Base-by-base conservation (phyloP, 92 coral and sea anemone species). In the Scolanthus callimorphus region DNA sequence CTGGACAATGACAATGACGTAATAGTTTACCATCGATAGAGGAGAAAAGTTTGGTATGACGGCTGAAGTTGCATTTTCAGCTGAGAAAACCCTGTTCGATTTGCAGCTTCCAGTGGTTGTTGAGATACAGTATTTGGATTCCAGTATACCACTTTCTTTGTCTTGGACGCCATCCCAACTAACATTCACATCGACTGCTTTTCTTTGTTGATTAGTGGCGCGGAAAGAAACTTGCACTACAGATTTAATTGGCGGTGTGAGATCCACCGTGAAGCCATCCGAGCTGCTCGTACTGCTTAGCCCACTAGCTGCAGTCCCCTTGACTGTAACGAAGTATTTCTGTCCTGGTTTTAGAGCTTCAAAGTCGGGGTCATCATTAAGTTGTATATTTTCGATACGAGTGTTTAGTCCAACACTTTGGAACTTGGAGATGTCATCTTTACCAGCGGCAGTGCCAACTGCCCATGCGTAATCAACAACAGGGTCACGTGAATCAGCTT, bases 381-480 rank as follows among this genome's bases (percentile, higher is more conserved):
- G 72, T 58, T 84, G 44, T 25, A 67, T 71, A 58, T 25, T 68
- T 29, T 77, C 78, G 49, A 67, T 85, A 17, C 63, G 69, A 46
- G 83, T 62, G 15, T 46, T 56, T 60, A 77, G 74, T 2, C 96
- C 96, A 21, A 86, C 85, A 28, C 62, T 71, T 9, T 82, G 80
- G 53, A 83, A 92, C 39, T 79, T 71, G 70, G 80, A 50, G 39
- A 88, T 57, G 38, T 88, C 96, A 29, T 88, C 88, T 19, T 51
- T 44, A 11, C 70, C 85, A 21, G 56, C 56, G 27, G 53, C 31
- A 30, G 90, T 80, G 26, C 98, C 96, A 27, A 92, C 46, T n/a
- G 94, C 92, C 96, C 92, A 92, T 59, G 69, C 92, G 68, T 92
- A 92, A 44, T 69, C 76, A 41, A 70, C 69, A 6, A 92, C 90